phyloP scores from a whole-genome alignment of 2,113 vertebrate species.

The Coptodon bakossiorum region DNA sequence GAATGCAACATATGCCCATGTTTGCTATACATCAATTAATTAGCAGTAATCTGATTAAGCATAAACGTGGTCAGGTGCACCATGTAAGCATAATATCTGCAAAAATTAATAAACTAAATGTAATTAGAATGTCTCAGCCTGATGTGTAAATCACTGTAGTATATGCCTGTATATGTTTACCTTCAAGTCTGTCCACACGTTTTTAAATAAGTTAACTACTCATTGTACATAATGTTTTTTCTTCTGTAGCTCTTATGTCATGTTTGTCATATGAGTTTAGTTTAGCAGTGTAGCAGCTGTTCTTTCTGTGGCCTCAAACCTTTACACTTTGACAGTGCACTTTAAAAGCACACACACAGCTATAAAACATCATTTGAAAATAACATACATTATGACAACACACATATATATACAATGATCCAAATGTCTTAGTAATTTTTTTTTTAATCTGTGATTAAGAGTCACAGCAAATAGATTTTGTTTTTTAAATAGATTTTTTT shows the following conservation, averaged over 20 bases:
- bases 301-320: not conserved
- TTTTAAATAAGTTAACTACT: not conserved
- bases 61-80: not conserved
- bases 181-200: not conserved
- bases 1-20: not conserved
- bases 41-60: not conserved
- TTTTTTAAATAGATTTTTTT: not conserved
- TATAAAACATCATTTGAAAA: not conserved
- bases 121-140: not conserved
- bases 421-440: not conserved
- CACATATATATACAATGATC: not conserved
- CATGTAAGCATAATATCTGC: not conserved
- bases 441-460: not conserved
- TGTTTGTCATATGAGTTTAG: not conserved
- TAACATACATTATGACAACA: not conserved
- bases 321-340: not conserved
- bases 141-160: not conserved
- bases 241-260: not conserved
- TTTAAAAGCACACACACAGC: too few relatives aligned
- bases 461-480: not conserved
- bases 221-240: fast-evolving
- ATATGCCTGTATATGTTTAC: not conserved
- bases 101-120: not conserved
- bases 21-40: not conserved
- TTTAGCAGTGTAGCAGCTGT: not conserved